A percentile compares a stretch with the other conserved stretches of the same genome.
phyloP scores from a whole-genome alignment of 2,113 vertebrate species.

The Caretta caretta region DNA sequence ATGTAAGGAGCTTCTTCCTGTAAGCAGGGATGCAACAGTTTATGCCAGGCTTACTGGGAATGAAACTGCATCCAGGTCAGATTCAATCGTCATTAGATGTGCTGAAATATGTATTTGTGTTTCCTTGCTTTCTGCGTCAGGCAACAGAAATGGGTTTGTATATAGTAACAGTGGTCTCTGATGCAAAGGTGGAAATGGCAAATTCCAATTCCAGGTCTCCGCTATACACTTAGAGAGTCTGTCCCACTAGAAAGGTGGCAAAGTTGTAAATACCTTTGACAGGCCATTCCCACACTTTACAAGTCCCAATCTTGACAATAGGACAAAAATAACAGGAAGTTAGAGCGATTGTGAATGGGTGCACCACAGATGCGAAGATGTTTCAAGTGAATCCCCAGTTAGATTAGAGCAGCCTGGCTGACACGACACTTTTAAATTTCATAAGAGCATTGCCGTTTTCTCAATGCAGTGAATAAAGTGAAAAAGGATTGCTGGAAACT shows the following conservation, averaged over 20 bases:
- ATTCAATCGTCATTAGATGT: neutral
- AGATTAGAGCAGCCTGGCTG: neutral
- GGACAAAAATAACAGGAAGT: neutral
- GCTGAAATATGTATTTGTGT: neutral
- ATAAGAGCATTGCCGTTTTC: neutral
- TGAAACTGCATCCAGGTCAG: neutral
- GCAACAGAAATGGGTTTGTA: neutral
- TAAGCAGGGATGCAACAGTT: neutral
- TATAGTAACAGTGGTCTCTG: neutral
- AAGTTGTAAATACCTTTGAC: neutral
- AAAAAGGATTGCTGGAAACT: neutral
- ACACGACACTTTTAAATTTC: neutral
- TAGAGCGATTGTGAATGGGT: neutral
- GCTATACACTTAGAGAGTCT: neutral
- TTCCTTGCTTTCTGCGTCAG: neutral
- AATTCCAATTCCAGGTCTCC: neutral
- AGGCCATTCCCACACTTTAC: neutral
- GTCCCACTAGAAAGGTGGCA: neutral
- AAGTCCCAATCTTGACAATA: neutral
- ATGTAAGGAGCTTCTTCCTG: neutral
- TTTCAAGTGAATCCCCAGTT: neutral
- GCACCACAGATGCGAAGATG: neutral
- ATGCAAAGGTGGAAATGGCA: neutral
- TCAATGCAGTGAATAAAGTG: neutral
- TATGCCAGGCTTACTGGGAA: neutral